These are phyloP conservation scores for Nezara viridula DNA, from an alignment of 2,888 invertebrate genomes.

Conservation along the genomic window DNA sequence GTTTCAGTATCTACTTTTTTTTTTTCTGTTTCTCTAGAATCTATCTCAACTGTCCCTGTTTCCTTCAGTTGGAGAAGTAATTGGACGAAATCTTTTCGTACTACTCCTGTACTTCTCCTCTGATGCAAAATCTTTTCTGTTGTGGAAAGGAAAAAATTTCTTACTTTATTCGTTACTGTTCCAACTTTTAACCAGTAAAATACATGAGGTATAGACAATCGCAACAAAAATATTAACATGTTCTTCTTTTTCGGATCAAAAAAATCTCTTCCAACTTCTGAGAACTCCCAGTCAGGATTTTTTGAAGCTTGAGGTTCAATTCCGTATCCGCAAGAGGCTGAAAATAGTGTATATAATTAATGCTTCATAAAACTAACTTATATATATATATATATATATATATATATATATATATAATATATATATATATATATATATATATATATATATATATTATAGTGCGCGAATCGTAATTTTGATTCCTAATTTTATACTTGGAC, in stretches of 20 bases:
- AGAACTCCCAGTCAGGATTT: slow-evolving; percentile 57
- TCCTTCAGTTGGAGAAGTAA: slow-evolving; percentile 59
- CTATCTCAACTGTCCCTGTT: slow-evolving; percentile 53
- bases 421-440: no score
- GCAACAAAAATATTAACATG: background rate
- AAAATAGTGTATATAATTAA: no score
- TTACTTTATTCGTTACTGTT: slow-evolving; percentile 27
- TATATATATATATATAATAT: no score
- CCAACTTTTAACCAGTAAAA: slow-evolving; percentile 22
- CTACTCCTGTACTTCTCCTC: slow-evolving; percentile 53
- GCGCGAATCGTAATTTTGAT: no score
- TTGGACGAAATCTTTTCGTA: slow-evolving; percentile 61
- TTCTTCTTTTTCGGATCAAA: slow-evolving; percentile 25
- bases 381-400: no score
- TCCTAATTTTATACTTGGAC: no score
- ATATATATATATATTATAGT: no score
- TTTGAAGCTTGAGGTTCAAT: slow-evolving; percentile 54
- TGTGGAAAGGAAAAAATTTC: slow-evolving; percentile 47
- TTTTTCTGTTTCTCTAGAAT: slow-evolving; percentile 33
- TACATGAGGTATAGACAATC: background rate
- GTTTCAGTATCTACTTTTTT: background rate
- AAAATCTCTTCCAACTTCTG: slow-evolving; percentile 44
- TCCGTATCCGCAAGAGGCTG: slow-evolving; percentile 60
- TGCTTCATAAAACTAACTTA: no score
- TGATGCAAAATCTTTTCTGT: slow-evolving; percentile 55